Evolutionary conservation across 2,113 vertebrate genomes (phyloP).

Genomic region (Pluvianellus socialis): DNA sequence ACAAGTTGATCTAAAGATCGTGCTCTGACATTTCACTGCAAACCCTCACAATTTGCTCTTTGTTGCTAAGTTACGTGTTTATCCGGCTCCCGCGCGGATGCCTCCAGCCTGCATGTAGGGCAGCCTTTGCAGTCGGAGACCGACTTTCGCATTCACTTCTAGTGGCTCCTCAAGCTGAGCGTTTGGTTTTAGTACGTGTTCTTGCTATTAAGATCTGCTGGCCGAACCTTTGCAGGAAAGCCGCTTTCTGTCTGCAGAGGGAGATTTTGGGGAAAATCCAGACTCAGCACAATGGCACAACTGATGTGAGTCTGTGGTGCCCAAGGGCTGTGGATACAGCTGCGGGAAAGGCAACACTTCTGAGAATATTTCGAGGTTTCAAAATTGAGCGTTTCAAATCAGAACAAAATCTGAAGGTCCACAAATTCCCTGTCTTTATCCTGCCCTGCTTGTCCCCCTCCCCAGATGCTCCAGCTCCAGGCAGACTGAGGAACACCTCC

Average conservation of each 20-base stretch:
- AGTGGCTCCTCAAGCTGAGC: background rate
- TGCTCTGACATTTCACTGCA: background rate
- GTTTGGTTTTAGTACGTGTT: rapidly evolving
- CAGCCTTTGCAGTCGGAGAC: background rate
- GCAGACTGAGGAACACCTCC: background rate
- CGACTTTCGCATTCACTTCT: rapidly evolving
- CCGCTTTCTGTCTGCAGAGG: background rate
- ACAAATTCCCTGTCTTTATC: background rate
- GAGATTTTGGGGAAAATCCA: background rate
- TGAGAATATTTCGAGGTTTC: background rate
- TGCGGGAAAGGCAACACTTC: background rate
- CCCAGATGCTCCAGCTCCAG: background rate
- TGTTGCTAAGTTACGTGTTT: background rate
- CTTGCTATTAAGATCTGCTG: background rate
- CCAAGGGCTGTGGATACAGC: background rate
- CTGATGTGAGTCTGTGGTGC: rapidly evolving
- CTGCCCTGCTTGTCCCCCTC: background rate
- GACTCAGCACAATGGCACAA: rapidly evolving
- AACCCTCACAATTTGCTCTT: background rate
- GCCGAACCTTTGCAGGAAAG: background rate
- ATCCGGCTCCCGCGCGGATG: background rate
- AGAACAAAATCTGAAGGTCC: background rate
- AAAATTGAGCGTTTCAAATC: background rate
- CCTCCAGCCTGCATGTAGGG: rapidly evolving
- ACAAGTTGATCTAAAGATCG: rapidly evolving